Evolutionary conservation across 1,140 invertebrate genomes (phyloP).

Genomic region (Arctopsyche grandis): DNA sequence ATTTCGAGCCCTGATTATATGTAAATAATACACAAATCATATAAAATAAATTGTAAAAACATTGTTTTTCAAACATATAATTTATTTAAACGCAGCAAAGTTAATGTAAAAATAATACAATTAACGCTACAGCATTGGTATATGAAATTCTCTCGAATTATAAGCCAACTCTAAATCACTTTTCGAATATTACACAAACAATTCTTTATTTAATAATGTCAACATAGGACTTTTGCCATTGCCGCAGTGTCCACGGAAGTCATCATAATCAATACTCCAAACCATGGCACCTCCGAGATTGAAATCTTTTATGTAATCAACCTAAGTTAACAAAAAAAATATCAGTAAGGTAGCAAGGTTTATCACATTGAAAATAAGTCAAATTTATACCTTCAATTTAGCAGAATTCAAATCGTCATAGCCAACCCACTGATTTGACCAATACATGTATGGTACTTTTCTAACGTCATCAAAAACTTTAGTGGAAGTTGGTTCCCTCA

Average conservation of each 20-base stretch:
- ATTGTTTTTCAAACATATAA: no score
- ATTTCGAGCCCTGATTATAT: no score
- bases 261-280: conserved; percentile 71
- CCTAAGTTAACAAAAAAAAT: conserved; percentile 50
- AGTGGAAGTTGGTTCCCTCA: not conserved
- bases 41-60: no score
- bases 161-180: no score
- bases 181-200: not conserved
- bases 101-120: no score
- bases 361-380: not conserved
- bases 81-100: no score
- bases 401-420: conserved; percentile 60
- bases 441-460: conserved; percentile 60
- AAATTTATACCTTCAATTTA: conserved; percentile 55
- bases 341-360: not conserved
- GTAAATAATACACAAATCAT: no score
- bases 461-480: conserved; percentile 41
- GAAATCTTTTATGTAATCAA: conserved; percentile 63
- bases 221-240: conserved; percentile 61
- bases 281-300: conserved; percentile 58
- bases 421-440: conserved; percentile 61
- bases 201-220: conserved; percentile 63
- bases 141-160: no score
- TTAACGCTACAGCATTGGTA: no score
- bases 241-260: conserved; percentile 64